Percentiles rank a stretch among this genome's conserved stretches.
These are phyloP conservation scores for Thecophora atra DNA, from an alignment of 2,888 invertebrate species.

Conservation along the genomic window DNA sequence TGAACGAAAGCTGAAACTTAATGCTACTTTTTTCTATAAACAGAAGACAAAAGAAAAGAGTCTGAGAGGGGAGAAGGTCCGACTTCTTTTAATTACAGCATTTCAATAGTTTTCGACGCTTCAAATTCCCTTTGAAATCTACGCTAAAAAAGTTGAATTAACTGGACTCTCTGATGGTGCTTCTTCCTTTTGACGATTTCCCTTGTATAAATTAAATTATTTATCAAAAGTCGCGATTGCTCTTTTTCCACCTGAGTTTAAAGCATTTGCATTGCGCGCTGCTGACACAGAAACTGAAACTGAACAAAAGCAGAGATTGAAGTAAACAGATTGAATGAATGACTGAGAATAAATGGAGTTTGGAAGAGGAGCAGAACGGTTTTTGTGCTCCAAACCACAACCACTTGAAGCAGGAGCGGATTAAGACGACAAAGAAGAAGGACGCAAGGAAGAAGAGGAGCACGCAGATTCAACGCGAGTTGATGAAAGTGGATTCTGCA, in stretches of 20 bases:
- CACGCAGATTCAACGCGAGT: not conserved
- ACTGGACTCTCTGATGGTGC: constrained; percentile 9
- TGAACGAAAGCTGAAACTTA: constrained; percentile 16
- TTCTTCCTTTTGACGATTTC: not conserved
- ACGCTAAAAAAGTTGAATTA: constrained; percentile 32
- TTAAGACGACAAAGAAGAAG: not conserved
- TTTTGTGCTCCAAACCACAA: not conserved
- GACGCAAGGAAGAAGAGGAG: not conserved
- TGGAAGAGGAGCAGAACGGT: not conserved
- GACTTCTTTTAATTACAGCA: no score
- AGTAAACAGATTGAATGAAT: not conserved
- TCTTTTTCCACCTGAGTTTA: not conserved
- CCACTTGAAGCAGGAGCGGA: not conserved
- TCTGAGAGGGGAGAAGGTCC: not conserved
- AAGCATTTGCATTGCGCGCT: not conserved
- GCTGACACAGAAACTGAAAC: not conserved
- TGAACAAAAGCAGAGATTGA: not conserved
- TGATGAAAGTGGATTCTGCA: no score
- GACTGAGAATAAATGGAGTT: not conserved
- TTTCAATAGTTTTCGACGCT: no score
- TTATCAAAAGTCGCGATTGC: constrained; percentile 17
- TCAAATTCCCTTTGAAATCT: no score
- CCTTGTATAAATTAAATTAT: constrained; percentile 30
- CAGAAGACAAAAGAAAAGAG: not conserved
- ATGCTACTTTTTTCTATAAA: not conserved